phyloP scores from a whole-genome alignment of 2,888 invertebrate species.

The Hoplodrina ambigua region DNA sequence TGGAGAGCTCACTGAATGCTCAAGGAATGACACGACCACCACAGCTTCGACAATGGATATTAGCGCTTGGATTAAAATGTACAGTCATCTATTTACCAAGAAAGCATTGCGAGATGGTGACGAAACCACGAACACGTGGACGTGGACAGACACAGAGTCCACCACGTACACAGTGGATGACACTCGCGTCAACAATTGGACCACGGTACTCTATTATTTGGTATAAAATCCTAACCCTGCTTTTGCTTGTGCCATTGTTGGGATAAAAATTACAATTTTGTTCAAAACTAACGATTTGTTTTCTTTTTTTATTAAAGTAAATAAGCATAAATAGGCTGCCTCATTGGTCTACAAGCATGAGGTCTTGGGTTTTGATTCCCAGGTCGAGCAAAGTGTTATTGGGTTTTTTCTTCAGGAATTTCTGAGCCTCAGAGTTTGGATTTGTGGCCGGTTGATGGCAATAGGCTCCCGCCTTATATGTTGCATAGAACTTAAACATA shows the following conservation, averaged over 20 bases:
- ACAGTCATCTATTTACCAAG: constrained; percentile 31
- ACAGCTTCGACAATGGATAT: constrained; percentile 28
- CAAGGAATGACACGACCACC: constrained; percentile 69
- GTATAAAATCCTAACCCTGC: constrained; percentile 43
- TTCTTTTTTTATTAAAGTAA: not conserved
- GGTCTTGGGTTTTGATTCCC: too few relatives aligned
- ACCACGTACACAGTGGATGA: not conserved
- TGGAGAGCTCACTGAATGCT: constrained; percentile 79
- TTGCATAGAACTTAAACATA: too few relatives aligned
- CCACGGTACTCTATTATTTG: constrained; percentile 68
- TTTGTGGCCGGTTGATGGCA: too few relatives aligned
- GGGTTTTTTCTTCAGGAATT: too few relatives aligned
- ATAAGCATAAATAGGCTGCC: too few relatives aligned
- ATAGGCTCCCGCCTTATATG: too few relatives aligned
- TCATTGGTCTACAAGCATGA: too few relatives aligned
- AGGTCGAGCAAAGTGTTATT: too few relatives aligned
- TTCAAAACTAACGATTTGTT: not conserved
- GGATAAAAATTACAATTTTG: constrained; percentile 18
- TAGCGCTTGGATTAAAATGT: constrained; percentile 30
- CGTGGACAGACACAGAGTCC: not conserved
- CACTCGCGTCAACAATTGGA: constrained; percentile 52
- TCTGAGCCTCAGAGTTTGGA: too few relatives aligned
- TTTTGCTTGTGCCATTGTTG: not conserved
- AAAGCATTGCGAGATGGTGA: fast-evolving
- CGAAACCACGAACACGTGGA: not conserved